These are phyloP conservation scores for Drosophila ohnishii DNA, from an alignment of 1,140 invertebrate species.

Conservation along the genomic window DNA sequence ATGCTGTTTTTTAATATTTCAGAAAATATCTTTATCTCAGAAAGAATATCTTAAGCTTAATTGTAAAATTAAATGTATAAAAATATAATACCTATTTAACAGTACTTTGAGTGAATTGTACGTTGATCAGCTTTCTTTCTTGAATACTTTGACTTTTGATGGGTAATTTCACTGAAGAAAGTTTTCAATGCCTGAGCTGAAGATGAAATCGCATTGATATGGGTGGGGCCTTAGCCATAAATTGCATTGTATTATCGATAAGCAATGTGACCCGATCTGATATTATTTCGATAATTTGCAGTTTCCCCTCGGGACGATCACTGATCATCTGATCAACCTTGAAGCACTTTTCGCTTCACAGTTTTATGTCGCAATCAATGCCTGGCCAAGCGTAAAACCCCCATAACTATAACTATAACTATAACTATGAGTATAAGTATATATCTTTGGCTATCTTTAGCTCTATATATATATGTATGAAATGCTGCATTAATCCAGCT, in stretches of 20 bases:
- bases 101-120: not conserved
- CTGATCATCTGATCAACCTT: conserved; percentile 30
- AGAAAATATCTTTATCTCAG: not conserved
- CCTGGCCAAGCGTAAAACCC: conserved; percentile 13
- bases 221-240: not conserved
- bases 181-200: conserved; percentile 1
- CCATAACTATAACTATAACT: conserved; percentile 8
- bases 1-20: no score
- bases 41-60: not conserved
- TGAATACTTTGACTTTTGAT: not conserved
- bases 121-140: conserved; percentile 10
- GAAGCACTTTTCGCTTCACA: conserved; percentile 28
- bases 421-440: not conserved
- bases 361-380: conserved; percentile 29
- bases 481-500: conserved; percentile 41
- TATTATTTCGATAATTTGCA: conserved; percentile 8
- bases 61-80: not conserved
- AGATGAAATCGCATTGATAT: conserved; percentile 25
- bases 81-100: not conserved
- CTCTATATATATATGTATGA: not conserved
- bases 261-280: not conserved
- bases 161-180: conserved; percentile 22
- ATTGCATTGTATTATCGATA: conserved; percentile 14
- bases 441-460: not conserved
- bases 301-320: not conserved